phyloP scores from a whole-genome alignment of 2,797 vertebrate species.

The Pachyuromys duprasi region DNA sequence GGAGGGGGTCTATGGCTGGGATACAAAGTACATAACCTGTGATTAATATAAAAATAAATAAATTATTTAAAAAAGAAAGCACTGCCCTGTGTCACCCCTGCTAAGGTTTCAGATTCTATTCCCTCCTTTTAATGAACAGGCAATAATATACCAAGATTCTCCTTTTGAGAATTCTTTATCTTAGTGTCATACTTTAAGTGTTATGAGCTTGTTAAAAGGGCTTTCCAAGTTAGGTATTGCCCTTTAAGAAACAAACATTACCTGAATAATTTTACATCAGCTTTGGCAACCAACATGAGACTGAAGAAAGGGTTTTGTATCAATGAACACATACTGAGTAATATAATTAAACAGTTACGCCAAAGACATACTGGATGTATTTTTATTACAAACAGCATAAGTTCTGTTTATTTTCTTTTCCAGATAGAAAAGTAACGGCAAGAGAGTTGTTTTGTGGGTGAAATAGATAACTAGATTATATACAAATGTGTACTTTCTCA shows the following conservation, averaged over 20 bases:
- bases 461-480: conserved; percentile 11
- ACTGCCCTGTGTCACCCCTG: rapidly evolving
- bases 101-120: background rate
- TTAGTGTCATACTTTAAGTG: background rate
- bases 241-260: background rate
- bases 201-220: background rate
- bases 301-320: background rate
- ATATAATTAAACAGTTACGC: conserved; percentile 36
- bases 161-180: background rate
- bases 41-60: no score
- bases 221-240: background rate
- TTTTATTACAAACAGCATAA: background rate
- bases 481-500: background rate
- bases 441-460: background rate
- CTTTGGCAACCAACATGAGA: background rate
- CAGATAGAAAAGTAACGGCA: background rate
- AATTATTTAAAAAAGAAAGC: no score
- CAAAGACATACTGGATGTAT: background rate
- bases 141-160: background rate
- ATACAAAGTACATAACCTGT: no score
- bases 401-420: background rate
- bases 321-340: background rate
- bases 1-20: no score
- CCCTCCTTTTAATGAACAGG: background rate
- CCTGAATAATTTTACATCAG: background rate